These are phyloP conservation scores for Gulo gulo DNA, from an alignment of 2,113 vertebrate species.

Conservation along the genomic window DNA sequence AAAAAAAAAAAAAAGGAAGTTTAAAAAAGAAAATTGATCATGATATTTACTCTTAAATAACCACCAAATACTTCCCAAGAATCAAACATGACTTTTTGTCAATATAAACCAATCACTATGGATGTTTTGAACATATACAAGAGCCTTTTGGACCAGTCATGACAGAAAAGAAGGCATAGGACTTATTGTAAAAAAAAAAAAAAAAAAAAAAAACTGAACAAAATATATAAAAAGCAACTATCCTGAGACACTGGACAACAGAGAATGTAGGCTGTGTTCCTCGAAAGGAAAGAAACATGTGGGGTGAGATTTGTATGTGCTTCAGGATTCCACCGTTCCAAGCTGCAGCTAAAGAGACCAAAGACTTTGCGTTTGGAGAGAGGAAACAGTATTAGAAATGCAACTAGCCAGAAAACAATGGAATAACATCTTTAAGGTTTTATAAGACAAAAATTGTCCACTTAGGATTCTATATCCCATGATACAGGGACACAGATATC, in stretches of 20 bases:
- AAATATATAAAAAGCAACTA: neutral
- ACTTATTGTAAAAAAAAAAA: neutral
- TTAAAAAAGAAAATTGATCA: neutral
- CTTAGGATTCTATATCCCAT: neutral
- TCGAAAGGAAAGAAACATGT: neutral
- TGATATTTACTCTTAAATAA: neutral
- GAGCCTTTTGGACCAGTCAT: neutral
- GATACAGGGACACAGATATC: neutral
- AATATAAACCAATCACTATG: neutral
- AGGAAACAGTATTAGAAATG: neutral
- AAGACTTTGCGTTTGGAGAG: neutral
- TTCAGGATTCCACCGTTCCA: neutral
- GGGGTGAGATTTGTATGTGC: neutral
- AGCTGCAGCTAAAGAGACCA: neutral
- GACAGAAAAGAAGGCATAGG: neutral
- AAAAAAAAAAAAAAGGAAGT: neutral
- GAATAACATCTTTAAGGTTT: neutral
- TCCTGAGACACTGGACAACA: neutral
- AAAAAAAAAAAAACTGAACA: no score
- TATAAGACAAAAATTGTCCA: neutral
- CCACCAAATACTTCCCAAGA: neutral
- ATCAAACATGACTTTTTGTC: neutral
- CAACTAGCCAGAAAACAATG: neutral
- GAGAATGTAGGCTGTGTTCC: neutral
- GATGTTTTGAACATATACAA: neutral